These are phyloP conservation scores for Doryteuthis pealeii DNA, from an alignment of 1,140 invertebrate species.

Conservation along the genomic window DNA sequence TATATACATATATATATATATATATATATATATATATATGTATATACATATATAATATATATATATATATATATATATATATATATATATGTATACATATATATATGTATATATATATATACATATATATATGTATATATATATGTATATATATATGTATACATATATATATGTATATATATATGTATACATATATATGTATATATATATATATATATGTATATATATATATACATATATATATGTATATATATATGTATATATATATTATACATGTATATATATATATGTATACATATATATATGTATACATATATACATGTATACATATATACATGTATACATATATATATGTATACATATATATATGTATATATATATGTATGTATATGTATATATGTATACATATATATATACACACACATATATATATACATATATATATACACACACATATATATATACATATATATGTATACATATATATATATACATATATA, in stretches of 20 bases:
- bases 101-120: not conserved
- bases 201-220: not conserved
- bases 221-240: slow-evolving; percentile 1
- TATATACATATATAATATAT: no score
- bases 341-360: not conserved
- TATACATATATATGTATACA: slow-evolving; percentile 1
- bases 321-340: not conserved
- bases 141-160: not conserved
- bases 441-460: not conserved
- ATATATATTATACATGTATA: not conserved
- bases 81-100: not conserved
- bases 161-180: slow-evolving; percentile 1
- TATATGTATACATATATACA: not conserved
- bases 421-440: not conserved
- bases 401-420: not conserved
- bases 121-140: not conserved
- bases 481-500: not conserved
- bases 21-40: slow-evolving; percentile 1
- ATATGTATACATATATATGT: not conserved
- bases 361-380: not conserved
- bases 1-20: not conserved
- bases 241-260: not conserved
- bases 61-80: not conserved
- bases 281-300: not conserved
- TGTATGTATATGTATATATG: not conserved